Evolutionary conservation across 2,888 invertebrate genomes (phyloP).

Genomic region (Drosophila quinaria): DNA sequence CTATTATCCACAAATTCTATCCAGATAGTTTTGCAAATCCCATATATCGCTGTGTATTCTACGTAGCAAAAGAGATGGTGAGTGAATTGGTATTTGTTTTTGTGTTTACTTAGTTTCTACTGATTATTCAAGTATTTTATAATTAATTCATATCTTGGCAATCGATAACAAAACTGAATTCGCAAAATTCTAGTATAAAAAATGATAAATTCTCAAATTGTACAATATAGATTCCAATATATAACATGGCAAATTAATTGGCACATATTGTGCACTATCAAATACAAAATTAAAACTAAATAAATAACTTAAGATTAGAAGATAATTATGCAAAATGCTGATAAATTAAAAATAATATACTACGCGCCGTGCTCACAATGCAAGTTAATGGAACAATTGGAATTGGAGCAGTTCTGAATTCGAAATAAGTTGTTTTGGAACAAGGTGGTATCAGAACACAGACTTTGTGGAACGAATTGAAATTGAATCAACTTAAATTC

Average conservation of each 20-base stretch:
- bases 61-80: conserved; percentile 37
- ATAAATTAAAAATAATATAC: conserved; percentile 2
- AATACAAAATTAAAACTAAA: conserved; percentile 24
- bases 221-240: conserved; percentile 45
- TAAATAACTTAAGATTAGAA: conserved; percentile 25
- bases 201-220: conserved; percentile 18
- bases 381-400: background rate
- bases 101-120: conserved; percentile 54
- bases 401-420: background rate
- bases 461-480: background rate
- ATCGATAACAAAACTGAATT: conserved; percentile 34
- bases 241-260: conserved; percentile 20
- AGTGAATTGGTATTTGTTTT: conserved; percentile 76
- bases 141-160: conserved; percentile 33
- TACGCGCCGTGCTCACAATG: conserved; percentile 22
- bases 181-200: conserved; percentile 18
- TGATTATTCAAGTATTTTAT: conserved; percentile 24
- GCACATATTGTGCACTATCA: conserved; percentile 8
- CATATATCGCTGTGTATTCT: conserved; percentile 30
- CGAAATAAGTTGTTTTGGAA: background rate
- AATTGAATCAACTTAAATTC: background rate
- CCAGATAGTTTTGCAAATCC: background rate
- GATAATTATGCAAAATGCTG: conserved; percentile 1
- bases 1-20: background rate
- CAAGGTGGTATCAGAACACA: background rate